These are phyloP conservation scores for Charina bottae DNA, from an alignment of 2,113 vertebrate genomes.

Conservation along the genomic window DNA sequence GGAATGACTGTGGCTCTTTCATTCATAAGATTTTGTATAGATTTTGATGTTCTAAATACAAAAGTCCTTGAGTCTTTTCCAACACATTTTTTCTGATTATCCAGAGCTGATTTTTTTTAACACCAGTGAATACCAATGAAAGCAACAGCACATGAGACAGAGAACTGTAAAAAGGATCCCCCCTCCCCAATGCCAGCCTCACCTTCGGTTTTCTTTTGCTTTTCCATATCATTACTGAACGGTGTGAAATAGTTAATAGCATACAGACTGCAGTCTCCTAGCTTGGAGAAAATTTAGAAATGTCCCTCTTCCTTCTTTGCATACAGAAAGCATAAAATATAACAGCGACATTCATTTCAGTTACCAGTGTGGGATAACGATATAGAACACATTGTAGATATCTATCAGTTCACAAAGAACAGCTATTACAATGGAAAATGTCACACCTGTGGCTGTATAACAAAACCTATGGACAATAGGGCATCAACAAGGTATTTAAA, in stretches of 20 bases:
- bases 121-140: neutral
- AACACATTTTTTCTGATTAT: neutral
- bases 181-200: neutral
- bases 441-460: neutral
- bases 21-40: conserved; percentile 14
- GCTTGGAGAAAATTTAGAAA: neutral
- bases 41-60: neutral
- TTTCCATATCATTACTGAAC: neutral
- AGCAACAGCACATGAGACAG: neutral
- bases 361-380: neutral
- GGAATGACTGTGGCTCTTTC: neutral
- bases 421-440: neutral
- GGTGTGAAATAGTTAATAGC: neutral
- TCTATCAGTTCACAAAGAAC: neutral
- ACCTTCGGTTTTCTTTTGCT: neutral
- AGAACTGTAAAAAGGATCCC: neutral
- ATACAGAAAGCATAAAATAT: neutral
- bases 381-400: neutral
- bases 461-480: neutral
- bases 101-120: neutral
- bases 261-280: neutral
- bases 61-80: neutral
- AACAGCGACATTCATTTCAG: conserved; percentile 4
- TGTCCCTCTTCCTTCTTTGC: neutral
- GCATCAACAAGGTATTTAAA: neutral